Percentiles rank a stretch among this genome's conserved stretches.
Evolutionary conservation across 2,797 vertebrate genomes (phyloP).

Genomic region (Poeciliopsis presidionis): DNA sequence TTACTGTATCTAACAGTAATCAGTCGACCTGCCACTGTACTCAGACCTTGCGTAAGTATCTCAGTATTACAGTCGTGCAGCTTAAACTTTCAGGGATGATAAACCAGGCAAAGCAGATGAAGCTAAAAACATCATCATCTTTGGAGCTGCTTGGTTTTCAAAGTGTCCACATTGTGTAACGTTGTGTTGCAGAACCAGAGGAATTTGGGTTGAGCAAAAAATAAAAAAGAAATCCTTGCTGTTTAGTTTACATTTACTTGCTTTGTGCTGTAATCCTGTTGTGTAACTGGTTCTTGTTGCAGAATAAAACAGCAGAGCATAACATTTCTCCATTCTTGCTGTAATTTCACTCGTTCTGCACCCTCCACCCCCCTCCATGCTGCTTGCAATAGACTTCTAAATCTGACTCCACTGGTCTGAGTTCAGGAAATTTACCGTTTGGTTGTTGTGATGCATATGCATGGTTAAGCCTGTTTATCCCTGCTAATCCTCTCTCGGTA

Average conservation of each 20-base stretch:
- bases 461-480: slow-evolving; percentile 21
- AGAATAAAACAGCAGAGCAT: background rate
- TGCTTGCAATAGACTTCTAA: slow-evolving; percentile 10
- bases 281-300: slow-evolving; percentile 4
- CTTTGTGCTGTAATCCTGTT: slow-evolving; percentile 12
- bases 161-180: background rate
- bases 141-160: background rate
- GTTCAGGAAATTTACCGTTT: background rate
- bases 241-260: background rate
- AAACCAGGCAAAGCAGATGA: background rate
- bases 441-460: slow-evolving; percentile 13
- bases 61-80: background rate
- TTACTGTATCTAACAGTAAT: background rate
- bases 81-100: background rate
- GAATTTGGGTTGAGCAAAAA: background rate
- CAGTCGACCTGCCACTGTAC: background rate
- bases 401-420: background rate
- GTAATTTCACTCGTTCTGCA: background rate
- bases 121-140: background rate
- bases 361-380: background rate
- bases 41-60: background rate
- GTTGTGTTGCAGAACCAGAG: background rate
- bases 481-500: slow-evolving; percentile 8
- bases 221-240: background rate
- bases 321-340: background rate